Evolutionary conservation across 2,888 invertebrate genomes (phyloP).

Genomic region (Calameuta filiformis): DNA sequence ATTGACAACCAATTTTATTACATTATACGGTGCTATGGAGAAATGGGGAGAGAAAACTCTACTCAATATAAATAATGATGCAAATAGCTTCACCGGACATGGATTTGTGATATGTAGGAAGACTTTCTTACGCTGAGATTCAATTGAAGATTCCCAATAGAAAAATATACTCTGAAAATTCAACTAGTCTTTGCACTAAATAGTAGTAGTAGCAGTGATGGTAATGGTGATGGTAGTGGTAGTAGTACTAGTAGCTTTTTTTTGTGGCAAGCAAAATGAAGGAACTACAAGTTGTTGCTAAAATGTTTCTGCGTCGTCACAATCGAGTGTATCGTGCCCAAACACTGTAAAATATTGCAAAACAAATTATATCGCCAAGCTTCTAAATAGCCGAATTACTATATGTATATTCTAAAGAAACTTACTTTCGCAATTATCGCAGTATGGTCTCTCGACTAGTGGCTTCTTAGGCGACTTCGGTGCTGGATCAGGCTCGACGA

Average conservation of each 20-base stretch:
- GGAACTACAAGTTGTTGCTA: slow-evolving; percentile 58
- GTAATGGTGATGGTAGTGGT: neutral
- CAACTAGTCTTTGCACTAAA: slow-evolving; percentile 24
- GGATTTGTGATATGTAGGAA: slow-evolving; percentile 17
- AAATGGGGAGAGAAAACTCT: neutral
- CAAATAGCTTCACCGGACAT: neutral
- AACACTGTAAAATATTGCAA: slow-evolving; percentile 75
- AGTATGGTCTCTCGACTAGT: slow-evolving; percentile 78
- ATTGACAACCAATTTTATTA: neutral
- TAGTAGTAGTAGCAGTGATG: neutral
- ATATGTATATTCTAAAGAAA: slow-evolving; percentile 10
- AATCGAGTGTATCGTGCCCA: slow-evolving; percentile 88
- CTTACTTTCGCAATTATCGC: slow-evolving; percentile 91
- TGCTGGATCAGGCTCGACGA: slow-evolving; percentile 68
- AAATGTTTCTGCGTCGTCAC: slow-evolving; percentile 88
- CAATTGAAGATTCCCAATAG: slow-evolving; percentile 25
- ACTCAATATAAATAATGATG: neutral
- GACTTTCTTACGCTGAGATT: slow-evolving; percentile 23
- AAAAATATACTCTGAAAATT: slow-evolving; percentile 46
- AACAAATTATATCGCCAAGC: slow-evolving; percentile 9
- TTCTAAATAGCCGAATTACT: neutral
- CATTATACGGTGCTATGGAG: neutral
- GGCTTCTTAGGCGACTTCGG: slow-evolving; percentile 59
- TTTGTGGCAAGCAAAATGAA: slow-evolving; percentile 17
- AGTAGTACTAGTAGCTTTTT: slow-evolving; percentile 8